Percentiles rank a stretch among this genome's conserved stretches.
These are phyloP conservation scores for Fulmarus glacialis DNA, from an alignment of 2,113 vertebrate species.

Conservation along the genomic window DNA sequence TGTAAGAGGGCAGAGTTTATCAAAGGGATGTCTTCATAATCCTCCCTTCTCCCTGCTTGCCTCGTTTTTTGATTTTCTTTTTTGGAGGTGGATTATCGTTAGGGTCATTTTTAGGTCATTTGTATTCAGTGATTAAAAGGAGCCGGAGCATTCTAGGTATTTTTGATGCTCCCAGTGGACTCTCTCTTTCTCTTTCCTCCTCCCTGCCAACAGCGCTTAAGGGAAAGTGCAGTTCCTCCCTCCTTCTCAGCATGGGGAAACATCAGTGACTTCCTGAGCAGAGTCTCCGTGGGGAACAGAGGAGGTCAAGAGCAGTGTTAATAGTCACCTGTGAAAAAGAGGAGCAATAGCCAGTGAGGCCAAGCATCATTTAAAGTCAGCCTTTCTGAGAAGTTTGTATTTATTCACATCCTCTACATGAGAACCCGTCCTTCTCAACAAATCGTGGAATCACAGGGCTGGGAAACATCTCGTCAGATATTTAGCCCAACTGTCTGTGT, in stretches of 20 bases:
- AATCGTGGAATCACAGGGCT: not conserved
- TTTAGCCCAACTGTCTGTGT: not conserved
- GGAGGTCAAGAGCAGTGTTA: conserved; percentile 49
- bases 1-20: not conserved
- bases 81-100: not conserved
- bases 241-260: conserved; percentile 13
- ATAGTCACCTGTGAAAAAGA: conserved; percentile 30
- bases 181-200: not conserved
- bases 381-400: not conserved
- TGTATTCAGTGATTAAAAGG: conserved; percentile 5
- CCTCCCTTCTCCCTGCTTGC: not conserved
- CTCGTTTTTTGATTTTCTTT: not conserved
- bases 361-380: not conserved
- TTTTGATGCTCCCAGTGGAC: not conserved
- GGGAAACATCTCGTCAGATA: not conserved
- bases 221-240: not conserved
- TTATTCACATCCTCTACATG: not conserved
- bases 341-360: not conserved
- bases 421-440: not conserved
- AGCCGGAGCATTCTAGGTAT: not conserved
- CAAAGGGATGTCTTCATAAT: not conserved
- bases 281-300: not conserved
- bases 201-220: not conserved
- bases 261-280: conserved; percentile 41
- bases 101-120: not conserved